Base-by-base conservation (phyloP, 2,797 vertebrate genomes). In the Pantherophis vulpinus region DNA sequence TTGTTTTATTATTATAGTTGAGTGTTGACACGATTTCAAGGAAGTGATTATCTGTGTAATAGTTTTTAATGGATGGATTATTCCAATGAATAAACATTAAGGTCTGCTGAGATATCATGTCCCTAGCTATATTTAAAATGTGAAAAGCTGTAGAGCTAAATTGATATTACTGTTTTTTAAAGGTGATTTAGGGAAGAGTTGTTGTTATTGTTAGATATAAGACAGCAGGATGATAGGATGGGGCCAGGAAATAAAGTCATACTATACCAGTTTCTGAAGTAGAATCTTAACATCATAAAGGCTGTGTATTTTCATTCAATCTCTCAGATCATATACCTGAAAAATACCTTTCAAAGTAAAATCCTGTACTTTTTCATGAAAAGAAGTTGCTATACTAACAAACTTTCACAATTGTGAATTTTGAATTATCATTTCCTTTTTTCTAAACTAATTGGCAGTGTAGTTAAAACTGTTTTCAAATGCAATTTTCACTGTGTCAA, bases 1-100 rank as follows among this genome's bases (percentile, higher is more conserved):
- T 95, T 97, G 83, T 89, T 91, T 61, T 86, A 54, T 37, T 97
- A 97, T 98, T 97, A 97, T 90, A 95, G 93, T 94, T 94, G 96
- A 98, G 96, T 95, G 96, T 96, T 96, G 95, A 98, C 98, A 98
- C 97, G 96, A 97, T 97, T 96, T 96, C 96, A 97, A 97, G 96
- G 96, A 97, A 98, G 95, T 86, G 95, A 97, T 97, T 97, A 97
- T 93, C 94, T 59, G 32, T 86, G 94, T 97, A 97, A 97, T 96
- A 94, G 95, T 96, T 94, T 93, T 94, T 93, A 96, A 96, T 60
- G 25, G 11, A 20, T 14, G 89, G 93, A 95, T 37, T 94, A 93
- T 92, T 94, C 95, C 94, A 95, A 23, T 37, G 54, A 92, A 12
- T 55, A 60, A 95, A 93, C 95, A 94, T 92, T 54, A 94, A 95